These are phyloP conservation scores for Eira barbara DNA, from an alignment of 2,113 vertebrate species.

Conservation along the genomic window DNA sequence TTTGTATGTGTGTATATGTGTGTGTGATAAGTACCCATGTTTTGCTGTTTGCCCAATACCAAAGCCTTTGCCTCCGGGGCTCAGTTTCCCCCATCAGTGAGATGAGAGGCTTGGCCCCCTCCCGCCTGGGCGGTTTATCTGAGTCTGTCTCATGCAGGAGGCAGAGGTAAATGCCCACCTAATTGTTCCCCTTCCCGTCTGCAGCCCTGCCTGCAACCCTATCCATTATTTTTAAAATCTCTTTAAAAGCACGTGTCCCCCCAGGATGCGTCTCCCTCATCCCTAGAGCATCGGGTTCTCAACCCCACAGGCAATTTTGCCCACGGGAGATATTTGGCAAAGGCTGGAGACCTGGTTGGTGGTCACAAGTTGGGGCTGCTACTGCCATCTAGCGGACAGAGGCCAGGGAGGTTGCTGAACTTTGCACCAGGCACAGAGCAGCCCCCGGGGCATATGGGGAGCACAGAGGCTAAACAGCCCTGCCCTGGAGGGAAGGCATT, in stretches of 20 bases:
- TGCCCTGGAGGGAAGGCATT: too few species aligned
- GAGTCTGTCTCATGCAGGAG: accelerated
- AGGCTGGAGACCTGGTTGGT: not conserved
- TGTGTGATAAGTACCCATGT: not conserved
- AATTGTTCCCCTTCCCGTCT: not conserved
- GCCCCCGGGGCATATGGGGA: accelerated
- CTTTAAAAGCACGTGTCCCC: not conserved
- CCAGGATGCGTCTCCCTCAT: too few species aligned
- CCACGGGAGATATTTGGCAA: not conserved
- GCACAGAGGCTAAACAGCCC: not conserved
- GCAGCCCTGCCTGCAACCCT: not conserved
- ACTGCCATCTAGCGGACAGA: not conserved
- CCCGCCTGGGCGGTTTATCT: not conserved
- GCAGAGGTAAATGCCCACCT: not conserved
- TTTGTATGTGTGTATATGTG: too few species aligned
- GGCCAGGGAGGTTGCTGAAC: not conserved
- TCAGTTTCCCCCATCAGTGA: not conserved
- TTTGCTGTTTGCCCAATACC: not conserved
- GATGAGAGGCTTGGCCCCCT: not conserved
- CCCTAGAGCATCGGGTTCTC: not conserved
- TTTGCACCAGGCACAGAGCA: accelerated
- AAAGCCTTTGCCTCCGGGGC: not conserved
- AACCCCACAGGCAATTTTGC: accelerated
- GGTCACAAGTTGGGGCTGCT: not conserved
- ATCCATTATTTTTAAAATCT: not conserved